A percentile compares a stretch with the other conserved stretches of the same genome.
Conservation (phyloP, 2,888 invertebrate genomes). For the Cantharis rustica region DNA sequence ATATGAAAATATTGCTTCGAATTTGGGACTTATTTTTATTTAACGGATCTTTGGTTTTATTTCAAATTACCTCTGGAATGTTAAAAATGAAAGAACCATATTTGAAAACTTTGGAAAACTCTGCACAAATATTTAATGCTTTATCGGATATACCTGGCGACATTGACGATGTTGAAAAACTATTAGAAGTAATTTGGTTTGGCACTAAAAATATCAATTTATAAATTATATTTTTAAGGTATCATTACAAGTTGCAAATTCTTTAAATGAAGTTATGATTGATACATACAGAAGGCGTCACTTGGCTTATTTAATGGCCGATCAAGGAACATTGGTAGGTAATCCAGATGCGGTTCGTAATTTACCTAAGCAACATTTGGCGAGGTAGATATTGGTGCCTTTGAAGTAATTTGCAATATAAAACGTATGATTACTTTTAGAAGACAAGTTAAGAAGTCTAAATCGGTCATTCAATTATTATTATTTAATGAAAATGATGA, state of each 20-base stretch:
- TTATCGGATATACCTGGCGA: constrained; percentile 94
- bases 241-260: constrained; percentile 76
- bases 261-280: constrained; percentile 81
- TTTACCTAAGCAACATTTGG: constrained; percentile 90
- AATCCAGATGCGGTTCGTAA: constrained; percentile 89
- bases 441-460: constrained; percentile 87
- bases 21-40: constrained; percentile 98
- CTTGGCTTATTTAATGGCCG: constrained; percentile 95
- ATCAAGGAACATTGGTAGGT: constrained; percentile 90
- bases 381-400: constrained; percentile 58
- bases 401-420: not conserved
- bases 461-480: constrained; percentile 87
- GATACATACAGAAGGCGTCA: constrained; percentile 91
- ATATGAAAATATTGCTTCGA: constrained; percentile 89
- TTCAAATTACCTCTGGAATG: constrained; percentile 94
- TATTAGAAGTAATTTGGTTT: constrained; percentile 68
- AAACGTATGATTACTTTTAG: constrained; percentile 52
- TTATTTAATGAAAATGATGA: constrained; percentile 80
- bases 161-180: constrained; percentile 87
- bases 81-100: constrained; percentile 85
- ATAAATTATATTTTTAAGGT: constrained; percentile 54
- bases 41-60: constrained; percentile 92
- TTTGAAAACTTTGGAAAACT: constrained; percentile 86
- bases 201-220: not conserved
- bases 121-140: constrained; percentile 97